Conservation (phyloP, 2,113 vertebrate genomes). For the Pongo pygmaeus region DNA sequence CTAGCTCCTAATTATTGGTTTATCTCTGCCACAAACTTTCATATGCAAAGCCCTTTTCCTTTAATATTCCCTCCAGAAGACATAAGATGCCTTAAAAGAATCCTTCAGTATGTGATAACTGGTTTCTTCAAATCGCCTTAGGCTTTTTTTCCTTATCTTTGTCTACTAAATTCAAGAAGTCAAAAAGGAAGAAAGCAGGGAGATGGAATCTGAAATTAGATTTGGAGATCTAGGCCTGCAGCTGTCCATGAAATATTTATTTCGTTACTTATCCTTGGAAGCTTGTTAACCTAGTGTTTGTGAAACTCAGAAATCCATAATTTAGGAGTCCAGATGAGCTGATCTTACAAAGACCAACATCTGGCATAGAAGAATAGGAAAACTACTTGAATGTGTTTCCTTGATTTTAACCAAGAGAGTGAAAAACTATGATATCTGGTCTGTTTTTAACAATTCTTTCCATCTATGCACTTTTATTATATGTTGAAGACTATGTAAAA, state of each 20-base stretch:
- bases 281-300: slow-evolving; percentile 40
- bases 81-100: slow-evolving; percentile 25
- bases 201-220: slow-evolving; percentile 61
- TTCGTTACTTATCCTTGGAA: slow-evolving; percentile 39
- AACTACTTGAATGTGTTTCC: background rate
- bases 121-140: slow-evolving; percentile 47
- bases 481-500: background rate
- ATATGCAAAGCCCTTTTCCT: slow-evolving; percentile 29
- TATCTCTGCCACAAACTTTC: background rate
- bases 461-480: background rate
- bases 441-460: background rate
- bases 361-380: background rate
- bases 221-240: slow-evolving; percentile 8
- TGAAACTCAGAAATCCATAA: slow-evolving; percentile 55
- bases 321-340: slow-evolving; percentile 31
- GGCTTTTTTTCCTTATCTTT: background rate
- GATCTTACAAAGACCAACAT: slow-evolving; percentile 29
- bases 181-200: slow-evolving; percentile 37
- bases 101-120: slow-evolving; percentile 24
- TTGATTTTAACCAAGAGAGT: slow-evolving; percentile 38
- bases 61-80: slow-evolving; percentile 23
- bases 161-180: slow-evolving; percentile 47
- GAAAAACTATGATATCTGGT: background rate
- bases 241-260: slow-evolving; percentile 58
- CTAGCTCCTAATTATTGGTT: background rate